These are phyloP conservation scores for Pteronura brasiliensis DNA, from an alignment of 2,113 vertebrate species.

Conservation along the genomic window DNA sequence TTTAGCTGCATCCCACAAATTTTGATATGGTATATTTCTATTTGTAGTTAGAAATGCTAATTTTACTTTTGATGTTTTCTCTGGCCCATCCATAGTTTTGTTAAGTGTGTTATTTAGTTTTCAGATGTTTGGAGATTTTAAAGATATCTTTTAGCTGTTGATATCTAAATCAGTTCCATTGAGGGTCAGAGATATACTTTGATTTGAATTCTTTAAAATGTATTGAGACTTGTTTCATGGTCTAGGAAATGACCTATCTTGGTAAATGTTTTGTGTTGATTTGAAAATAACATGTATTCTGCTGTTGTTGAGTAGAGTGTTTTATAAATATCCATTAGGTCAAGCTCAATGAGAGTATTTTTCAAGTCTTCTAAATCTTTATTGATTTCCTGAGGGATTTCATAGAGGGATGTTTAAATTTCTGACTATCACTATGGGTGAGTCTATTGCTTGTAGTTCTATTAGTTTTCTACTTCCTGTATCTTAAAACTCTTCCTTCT, in stretches of 20 bases:
- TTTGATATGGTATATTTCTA: not conserved
- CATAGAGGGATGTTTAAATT: not conserved
- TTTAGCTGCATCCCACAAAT: not conserved
- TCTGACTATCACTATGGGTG: not conserved
- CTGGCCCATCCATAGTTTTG: not conserved
- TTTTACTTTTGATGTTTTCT: not conserved
- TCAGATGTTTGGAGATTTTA: not conserved
- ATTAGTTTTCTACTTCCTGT: not conserved
- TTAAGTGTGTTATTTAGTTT: not conserved
- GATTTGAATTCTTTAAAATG: slow-evolving; percentile 6
- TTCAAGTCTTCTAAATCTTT: not conserved
- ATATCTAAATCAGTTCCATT: not conserved
- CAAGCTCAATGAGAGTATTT: not conserved
- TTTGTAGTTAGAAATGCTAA: slow-evolving; percentile 7
- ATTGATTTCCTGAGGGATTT: not conserved
- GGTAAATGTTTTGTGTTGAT: not conserved
- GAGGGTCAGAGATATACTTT: not conserved
- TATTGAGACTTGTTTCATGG: not conserved
- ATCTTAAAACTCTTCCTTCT: not conserved
- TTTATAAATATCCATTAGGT: slow-evolving; percentile 12
- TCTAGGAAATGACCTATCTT: not conserved
- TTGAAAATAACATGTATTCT: not conserved
- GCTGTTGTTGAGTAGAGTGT: not conserved
- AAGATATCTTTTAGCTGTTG: not conserved
- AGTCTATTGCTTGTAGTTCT: not conserved